Evolutionary conservation across 2,888 invertebrate genomes (phyloP).

Genomic region (Zeuzera pyrina): DNA sequence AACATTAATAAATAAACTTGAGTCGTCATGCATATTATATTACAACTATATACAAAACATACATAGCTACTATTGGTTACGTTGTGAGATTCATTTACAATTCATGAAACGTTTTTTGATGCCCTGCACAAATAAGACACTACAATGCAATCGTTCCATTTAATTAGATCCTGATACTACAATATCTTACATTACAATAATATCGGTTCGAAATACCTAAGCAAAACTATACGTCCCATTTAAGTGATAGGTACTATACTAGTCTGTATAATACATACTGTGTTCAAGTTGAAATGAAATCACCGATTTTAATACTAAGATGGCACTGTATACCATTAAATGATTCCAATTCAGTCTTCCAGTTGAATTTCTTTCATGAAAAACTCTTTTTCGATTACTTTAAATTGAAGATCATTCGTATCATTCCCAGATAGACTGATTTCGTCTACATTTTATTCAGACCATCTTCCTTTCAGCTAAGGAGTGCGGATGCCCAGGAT

Average conservation of each 20-base stretch:
- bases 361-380: slow-evolving; percentile 6
- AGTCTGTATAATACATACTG: slow-evolving; percentile 36
- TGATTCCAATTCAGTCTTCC: slow-evolving; percentile 63
- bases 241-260: slow-evolving; percentile 19
- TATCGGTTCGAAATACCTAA: slow-evolving; percentile 19
- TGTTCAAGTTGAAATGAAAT: slow-evolving; percentile 30
- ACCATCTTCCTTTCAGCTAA: slow-evolving; percentile 68
- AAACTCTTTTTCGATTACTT: slow-evolving; percentile 6
- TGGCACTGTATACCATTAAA: slow-evolving; percentile 65
- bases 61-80: slow-evolving; percentile 11
- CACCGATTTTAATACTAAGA: slow-evolving; percentile 56
- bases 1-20: slow-evolving; percentile 24
- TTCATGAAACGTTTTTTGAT: slow-evolving; percentile 36
- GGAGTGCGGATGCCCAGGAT: slow-evolving; percentile 68
- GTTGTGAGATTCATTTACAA: slow-evolving; percentile 57
- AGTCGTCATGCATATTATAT: slow-evolving; percentile 32
- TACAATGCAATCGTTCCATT: slow-evolving; percentile 29
- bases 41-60: slow-evolving; percentile 29
- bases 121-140: slow-evolving; percentile 29
- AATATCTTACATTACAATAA: slow-evolving; percentile 29
- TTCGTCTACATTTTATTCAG: slow-evolving; percentile 22
- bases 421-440: slow-evolving; percentile 9
- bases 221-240: slow-evolving; percentile 21
- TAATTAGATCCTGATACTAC: no score
- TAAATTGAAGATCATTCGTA: slow-evolving; percentile 11